Percentiles rank a stretch among this genome's conserved stretches.
Evolutionary conservation across 2,888 invertebrate genomes (phyloP).

Genomic region (Melangyna quadrimaculata): DNA sequence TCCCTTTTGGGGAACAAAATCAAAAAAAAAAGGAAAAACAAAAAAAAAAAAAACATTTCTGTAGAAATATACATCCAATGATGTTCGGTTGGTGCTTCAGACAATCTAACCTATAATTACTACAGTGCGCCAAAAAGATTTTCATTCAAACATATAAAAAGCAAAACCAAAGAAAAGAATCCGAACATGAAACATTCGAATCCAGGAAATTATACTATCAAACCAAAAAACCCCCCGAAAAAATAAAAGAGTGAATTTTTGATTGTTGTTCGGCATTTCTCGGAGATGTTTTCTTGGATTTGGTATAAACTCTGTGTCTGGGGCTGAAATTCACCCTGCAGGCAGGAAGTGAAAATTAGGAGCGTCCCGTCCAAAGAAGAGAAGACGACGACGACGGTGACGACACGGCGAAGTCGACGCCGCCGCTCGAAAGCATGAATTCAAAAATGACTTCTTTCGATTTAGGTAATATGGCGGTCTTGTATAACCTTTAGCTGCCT

Average conservation of each 20-base stretch:
- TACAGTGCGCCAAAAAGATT: conserved; percentile 57
- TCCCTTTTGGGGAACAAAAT: neutral
- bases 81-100: conserved; percentile 22
- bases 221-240: conserved; percentile 13
- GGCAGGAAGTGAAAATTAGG: conserved; percentile 71
- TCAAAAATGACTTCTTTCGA: conserved; percentile 58
- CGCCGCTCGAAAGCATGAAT: conserved; percentile 22
- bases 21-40: neutral
- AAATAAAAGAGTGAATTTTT: conserved; percentile 40
- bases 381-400: neutral
- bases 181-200: conserved; percentile 56
- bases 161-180: neutral
- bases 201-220: conserved; percentile 68
- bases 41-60: conserved; percentile 44
- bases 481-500: conserved; percentile 37
- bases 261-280: conserved; percentile 60
- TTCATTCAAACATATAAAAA: conserved; percentile 51
- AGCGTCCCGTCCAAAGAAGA: conserved; percentile 23
- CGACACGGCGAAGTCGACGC: no score
- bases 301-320: conserved; percentile 57
- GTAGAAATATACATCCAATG: conserved; percentile 42
- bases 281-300: conserved; percentile 55
- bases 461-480: neutral
- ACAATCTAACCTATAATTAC: conserved; percentile 67
- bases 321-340: conserved; percentile 50